Evolutionary conservation across 2,113 vertebrate genomes (phyloP), one percentile per base, ranked within the genome.

Genomic region (Oreamnos americanus): DNA sequence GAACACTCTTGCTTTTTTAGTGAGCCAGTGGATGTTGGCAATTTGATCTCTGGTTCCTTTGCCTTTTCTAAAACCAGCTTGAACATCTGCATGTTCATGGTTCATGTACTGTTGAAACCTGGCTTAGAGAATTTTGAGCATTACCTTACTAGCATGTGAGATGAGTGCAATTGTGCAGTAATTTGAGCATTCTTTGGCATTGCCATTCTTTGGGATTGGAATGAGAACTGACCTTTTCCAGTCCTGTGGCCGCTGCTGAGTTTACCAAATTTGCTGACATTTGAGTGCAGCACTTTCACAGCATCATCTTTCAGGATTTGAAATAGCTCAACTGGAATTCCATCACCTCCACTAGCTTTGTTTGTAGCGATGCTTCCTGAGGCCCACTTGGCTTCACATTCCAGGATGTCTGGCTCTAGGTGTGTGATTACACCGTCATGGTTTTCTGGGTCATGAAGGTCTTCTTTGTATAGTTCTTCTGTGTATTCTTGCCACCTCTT

Each of bases 21-120:
- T 21, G 17, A 36, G 4, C 16, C 16, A 36, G 1, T 0, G 0
- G 1, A 67, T 36, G 4, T 36, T 67, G 64, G 17, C 33, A 67
- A 36, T 10, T 67, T 67, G 17, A 67, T 21, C 64, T 67, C 33
- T 67, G 17, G 64, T 67, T 19, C 8, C 64, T 67, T 8, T 67
- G 33, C 33, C 64, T 67, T 36, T 67, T 36, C 64, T 67, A 36
- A 36, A 67, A n/a, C 33, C 4, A 67, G 8, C 17, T 67, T 67
- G 33, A 67, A 67, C 33, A 21, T 36, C 4, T 36, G 64, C 7
- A 36, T 2, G 33, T 67, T 36, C 17, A 67, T 2, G 33, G 33
- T 36, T 67, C 33, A 36, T 4, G 0, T 5, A 67, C 2, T 67
- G 4, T 2, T 36, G 64, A 67, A 67, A 2, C 64, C 64, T 21